Evolutionary conservation across 2,113 vertebrate genomes (phyloP), one percentile per base, ranked within the genome.

Genomic region (Nyctereutes procyonoides): DNA sequence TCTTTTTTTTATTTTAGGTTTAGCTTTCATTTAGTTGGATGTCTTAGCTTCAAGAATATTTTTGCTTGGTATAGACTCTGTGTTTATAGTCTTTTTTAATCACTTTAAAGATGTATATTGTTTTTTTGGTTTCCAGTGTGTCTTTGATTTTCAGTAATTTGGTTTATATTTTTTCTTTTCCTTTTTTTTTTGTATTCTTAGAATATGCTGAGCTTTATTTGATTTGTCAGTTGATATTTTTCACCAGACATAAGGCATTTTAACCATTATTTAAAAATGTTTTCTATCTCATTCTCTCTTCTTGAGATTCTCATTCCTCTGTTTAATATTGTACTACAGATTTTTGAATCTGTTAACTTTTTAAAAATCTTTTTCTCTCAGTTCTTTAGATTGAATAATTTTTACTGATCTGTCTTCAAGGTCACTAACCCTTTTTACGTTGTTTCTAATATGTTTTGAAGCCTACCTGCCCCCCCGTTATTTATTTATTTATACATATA

Each of bases 151-250:
- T 95, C 3, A 69, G 48, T 26, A 80, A 10, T 82, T 88, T 89
- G 55, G 82, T 83, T 7, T 63, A 3, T 58, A 77, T 3, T n/a
- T 77, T 92, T 88, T 19, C 20, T 28, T 35, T 26, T n/a, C 32
- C 2, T 8, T 32, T 17, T 15, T 35, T n/a, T 56, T 2, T 5
- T 71, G 56, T 81, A 30, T 81, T 32, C 56, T 87, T 96, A 79
- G 38, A 71, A 8, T 94, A 81, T 65, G 65, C 20, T 82, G 88
- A 96, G 35, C 80, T 87, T 87, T 65, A 28, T 35, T 76, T 88
- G 30, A 76, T 81, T 90, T 92, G 60, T 62, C 63, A 86, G 32
- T 85, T 92, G 88, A n/a, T 93, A 81, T 84, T 83, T 84, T 86
- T 76, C 17, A 55, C 28, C 48, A 89, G 55, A 60, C 60, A 77